A percentile compares a stretch with the other conserved stretches of the same genome.
phyloP scores from a whole-genome alignment of 1,140 invertebrate species.

The Drosophila jambulina region DNA sequence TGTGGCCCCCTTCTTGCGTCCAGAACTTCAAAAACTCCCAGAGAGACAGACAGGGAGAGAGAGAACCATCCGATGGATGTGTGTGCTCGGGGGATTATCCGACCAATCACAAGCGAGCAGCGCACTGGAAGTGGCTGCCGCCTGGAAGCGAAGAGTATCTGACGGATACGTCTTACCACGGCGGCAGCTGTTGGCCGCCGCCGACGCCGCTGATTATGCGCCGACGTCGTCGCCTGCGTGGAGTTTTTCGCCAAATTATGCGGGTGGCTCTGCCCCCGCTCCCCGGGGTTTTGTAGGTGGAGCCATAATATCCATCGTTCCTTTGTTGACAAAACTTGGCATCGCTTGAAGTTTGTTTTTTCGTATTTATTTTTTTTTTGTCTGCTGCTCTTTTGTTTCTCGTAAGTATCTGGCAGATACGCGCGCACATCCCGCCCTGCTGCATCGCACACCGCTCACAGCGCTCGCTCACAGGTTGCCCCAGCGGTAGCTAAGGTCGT shows the following conservation, averaged over 20 bases:
- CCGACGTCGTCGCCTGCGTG: constrained; percentile 67
- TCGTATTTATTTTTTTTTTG: constrained; percentile 45
- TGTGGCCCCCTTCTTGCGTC: not conserved
- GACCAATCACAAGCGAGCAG: constrained; percentile 60
- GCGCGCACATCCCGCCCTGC: constrained; percentile 68
- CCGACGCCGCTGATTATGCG: constrained; percentile 62
- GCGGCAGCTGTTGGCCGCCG: constrained; percentile 54
- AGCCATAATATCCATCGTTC: constrained; percentile 64
- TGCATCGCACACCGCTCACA: constrained; percentile 50
- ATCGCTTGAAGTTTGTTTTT: constrained; percentile 63
- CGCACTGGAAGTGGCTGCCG: constrained; percentile 53
- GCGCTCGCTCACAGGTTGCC: constrained; percentile 65
- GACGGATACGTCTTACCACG: constrained; percentile 56
- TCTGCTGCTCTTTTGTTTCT: constrained; percentile 56
- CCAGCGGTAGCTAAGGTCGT: constrained; percentile 60
- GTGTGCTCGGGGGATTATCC: constrained; percentile 60
- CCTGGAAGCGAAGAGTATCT: constrained; percentile 56
- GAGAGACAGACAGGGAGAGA: not conserved
- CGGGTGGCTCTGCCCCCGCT: constrained; percentile 61
- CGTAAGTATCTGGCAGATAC: constrained; percentile 69
- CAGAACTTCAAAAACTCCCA: constrained; percentile 47
- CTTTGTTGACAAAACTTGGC: constrained; percentile 79
- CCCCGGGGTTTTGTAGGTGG: constrained; percentile 76
- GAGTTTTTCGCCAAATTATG: constrained; percentile 80
- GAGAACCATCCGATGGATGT: not conserved